Evolutionary conservation across 2,888 invertebrate genomes (phyloP), one percentile per base, ranked within the genome.

Genomic region (Petrolisthes cinctipes): DNA sequence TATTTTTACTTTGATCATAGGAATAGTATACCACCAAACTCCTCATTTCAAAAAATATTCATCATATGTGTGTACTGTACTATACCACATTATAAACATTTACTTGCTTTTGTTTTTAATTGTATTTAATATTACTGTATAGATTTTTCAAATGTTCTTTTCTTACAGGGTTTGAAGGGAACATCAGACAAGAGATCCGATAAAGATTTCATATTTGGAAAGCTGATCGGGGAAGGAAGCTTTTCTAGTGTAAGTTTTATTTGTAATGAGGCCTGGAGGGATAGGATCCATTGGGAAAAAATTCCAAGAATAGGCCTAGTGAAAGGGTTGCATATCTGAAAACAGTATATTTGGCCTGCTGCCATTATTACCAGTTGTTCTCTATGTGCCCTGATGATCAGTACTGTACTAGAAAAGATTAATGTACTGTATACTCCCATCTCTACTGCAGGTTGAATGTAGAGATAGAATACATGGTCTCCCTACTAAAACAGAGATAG

Each of bases 171-270:
- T 5, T 14, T 57, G 17, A 85, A 85, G 83, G 75, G 75, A 14
- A 23, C 14, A 56, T 57, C 23, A 20, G 89, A 86, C 14, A 89
- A 90, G 61, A 71, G 86, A 51, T 84, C 88, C 68, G 89, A 89
- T n/a, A 17, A 75, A 20, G 91, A 89, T 80, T 90, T 89, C 54
- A 88, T 90, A 37, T 91, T 90, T 83, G 91, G 91, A 4, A 90
- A 88, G 68, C 86, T 90, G 54, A 91, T 91, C 51, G 91, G 91
- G 9, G 89, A 89, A 85, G 91, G 91, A 61, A 91, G 91, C 83
- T 90, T 91, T 82, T 91, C 90, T 92, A 92, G 86, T 66, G 90
- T 90, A 75, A 89, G 90, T 89, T 37, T 37, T 37, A 61, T 11
- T 68, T 17, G n/a, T 5, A n/a, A 9, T 76, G 51, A 53, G 54